Percentiles rank a stretch among this genome's conserved stretches.
phyloP scores from a whole-genome alignment of 2,113 vertebrate genomes.

The Mellivora capensis region DNA sequence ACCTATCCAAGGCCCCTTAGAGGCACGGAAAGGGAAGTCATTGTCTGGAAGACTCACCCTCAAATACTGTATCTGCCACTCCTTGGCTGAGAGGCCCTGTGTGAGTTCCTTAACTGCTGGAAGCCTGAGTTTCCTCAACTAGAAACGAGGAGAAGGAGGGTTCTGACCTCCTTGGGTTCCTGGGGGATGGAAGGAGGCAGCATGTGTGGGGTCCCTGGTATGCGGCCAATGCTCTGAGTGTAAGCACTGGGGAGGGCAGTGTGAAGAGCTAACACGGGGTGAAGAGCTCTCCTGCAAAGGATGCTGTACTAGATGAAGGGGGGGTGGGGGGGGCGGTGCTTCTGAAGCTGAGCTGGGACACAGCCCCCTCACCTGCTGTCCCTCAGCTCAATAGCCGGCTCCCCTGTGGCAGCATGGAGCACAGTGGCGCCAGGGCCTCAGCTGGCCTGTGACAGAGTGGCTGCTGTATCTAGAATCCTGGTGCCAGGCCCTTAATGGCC shows the following conservation, averaged over 20 bases:
- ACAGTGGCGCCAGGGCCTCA: not conserved
- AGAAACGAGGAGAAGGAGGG: not conserved
- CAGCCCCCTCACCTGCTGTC: accelerated
- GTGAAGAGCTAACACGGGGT: not conserved
- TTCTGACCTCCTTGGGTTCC: not conserved
- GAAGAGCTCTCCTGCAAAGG: not conserved
- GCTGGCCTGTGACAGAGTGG: not conserved
- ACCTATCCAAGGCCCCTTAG: not conserved
- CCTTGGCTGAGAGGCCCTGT: not conserved
- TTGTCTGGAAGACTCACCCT: not conserved
- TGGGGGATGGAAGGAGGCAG: not conserved
- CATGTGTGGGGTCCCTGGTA: not conserved
- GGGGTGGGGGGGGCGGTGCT: not conserved
- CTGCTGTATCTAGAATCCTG: not conserved
- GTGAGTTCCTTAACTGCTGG: not conserved
- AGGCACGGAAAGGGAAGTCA: not conserved
- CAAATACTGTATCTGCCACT: not conserved
- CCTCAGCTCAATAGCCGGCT: not conserved
- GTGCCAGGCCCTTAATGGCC: not conserved
- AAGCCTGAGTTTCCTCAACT: not conserved
- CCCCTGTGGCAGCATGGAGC: not conserved
- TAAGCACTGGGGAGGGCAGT: too few relatives aligned
- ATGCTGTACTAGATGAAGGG: not conserved
- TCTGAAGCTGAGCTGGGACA: not conserved
- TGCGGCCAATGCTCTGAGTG: not conserved